Evolutionary conservation across 2,113 vertebrate species (phyloP), one percentile per base, ranked within the genome.

Genomic region (Herpetotheres cachinnans): DNA sequence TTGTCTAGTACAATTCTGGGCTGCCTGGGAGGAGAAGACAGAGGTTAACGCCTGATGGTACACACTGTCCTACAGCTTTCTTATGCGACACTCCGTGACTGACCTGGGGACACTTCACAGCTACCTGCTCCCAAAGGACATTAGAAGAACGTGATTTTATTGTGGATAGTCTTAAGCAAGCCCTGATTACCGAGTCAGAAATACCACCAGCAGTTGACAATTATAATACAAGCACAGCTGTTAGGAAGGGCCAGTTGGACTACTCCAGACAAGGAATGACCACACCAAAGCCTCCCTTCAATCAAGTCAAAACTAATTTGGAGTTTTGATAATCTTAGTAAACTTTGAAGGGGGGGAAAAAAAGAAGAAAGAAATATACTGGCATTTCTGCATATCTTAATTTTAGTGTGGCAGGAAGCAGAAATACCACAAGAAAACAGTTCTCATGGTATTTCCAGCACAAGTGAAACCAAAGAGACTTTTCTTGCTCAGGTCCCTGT

Each of bases 371-470:
- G 11, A 72, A 65, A 56, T 38, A 32, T 3, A 67, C 3, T 92
- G 94, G 80, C 47, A 82, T 90, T 93, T 86, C 69, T 85, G 34
- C 24, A n/a, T 83, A 69, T 69, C 69, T 91, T 95, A 89, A 96
- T 96, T 97, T 92, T 55, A 96, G 80, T 56, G 86, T 82, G 95
- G 89, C 61, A 95, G 80, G 89, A 97, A 86, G 86, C 21, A 91
- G 79, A 83, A 40, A 50, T 2, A 84, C 95, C 96, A 95, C 96
- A 97, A 86, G 65, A 91, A 56, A 86, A 72, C 24, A 7, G 76
- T 93, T 97, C 96, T 80, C 95, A 91, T 67, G 89, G 55, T 92
- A 96, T 93, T 97, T 96, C 72, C 40, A 81, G 86, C 30, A 55
- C 2, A 78, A 84, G 55, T 44, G 38, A 96, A 97, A 94, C 88